phyloP scores from a whole-genome alignment of 2,113 vertebrate genomes.

The Tapirus terrestris region DNA sequence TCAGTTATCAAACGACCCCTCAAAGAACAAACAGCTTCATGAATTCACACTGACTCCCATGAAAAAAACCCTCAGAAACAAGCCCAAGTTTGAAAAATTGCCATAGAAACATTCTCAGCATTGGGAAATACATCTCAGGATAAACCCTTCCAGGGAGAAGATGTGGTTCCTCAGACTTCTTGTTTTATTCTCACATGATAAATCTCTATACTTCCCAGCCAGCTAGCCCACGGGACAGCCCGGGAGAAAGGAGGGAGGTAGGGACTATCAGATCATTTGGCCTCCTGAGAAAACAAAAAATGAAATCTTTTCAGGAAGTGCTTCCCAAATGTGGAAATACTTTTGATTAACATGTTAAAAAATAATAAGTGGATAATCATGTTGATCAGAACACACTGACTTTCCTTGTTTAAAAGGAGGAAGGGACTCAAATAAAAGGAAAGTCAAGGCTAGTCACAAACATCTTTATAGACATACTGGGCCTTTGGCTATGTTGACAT shows the following conservation, averaged over 20 bases:
- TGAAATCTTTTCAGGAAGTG: not conserved
- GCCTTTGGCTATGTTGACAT: not conserved
- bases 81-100: not conserved
- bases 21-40: not conserved
- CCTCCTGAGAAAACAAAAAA: conserved; percentile 1
- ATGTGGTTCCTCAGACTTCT: not conserved
- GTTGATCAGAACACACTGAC: not conserved
- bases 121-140: conserved; percentile 24
- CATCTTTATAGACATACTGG: not conserved
- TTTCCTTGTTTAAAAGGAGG: not conserved
- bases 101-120: not conserved
- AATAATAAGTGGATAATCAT: not conserved
- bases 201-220: not conserved
- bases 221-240: not conserved
- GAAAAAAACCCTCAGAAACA: not conserved
- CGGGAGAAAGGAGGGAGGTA: not conserved
- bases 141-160: not conserved
- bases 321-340: not conserved
- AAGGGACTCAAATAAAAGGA: not conserved
- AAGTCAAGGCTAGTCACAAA: not conserved
- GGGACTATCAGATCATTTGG: not conserved
- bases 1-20: conserved; percentile 8
- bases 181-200: not conserved
- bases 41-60: not conserved
- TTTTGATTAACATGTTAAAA: conserved; percentile 31